phyloP scores from a whole-genome alignment of 2,797 vertebrate species.

The Heliangelus exortis region DNA sequence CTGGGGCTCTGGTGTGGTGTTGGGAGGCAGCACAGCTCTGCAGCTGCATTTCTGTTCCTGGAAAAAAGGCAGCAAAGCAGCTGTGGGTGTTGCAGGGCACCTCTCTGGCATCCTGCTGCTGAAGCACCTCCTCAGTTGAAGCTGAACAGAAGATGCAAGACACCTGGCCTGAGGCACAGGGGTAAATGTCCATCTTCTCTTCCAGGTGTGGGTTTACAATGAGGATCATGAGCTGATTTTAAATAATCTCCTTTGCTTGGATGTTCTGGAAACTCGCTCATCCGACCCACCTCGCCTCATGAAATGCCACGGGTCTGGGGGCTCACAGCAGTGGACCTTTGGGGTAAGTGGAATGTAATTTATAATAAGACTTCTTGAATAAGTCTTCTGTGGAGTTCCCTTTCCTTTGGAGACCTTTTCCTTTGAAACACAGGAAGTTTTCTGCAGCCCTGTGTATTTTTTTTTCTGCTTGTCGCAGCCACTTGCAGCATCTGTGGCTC shows the following conservation, averaged over 20 bases:
- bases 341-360: constrained; percentile 81
- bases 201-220: constrained; percentile 90
- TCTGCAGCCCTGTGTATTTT: neutral
- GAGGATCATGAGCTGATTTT: constrained; percentile 93
- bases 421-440: neutral
- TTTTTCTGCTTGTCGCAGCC: neutral
- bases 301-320: constrained; percentile 97
- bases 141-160: neutral
- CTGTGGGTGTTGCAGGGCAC: accelerated
- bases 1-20: accelerated
- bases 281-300: constrained; percentile 92
- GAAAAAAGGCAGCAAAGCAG: neutral
- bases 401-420: neutral
- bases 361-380: too few relatives aligned
- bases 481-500: neutral
- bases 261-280: constrained; percentile 91
- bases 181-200: neutral
- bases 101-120: accelerated
- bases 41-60: accelerated
- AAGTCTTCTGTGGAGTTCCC: neutral
- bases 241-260: constrained; percentile 91
- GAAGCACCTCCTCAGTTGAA: neutral
- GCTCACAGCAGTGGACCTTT: constrained; percentile 94
- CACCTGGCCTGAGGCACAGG: neutral
- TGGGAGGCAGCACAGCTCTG: neutral